Evolutionary conservation across 2,888 invertebrate genomes (phyloP).

Genomic region (Mayetiola destructor): DNA sequence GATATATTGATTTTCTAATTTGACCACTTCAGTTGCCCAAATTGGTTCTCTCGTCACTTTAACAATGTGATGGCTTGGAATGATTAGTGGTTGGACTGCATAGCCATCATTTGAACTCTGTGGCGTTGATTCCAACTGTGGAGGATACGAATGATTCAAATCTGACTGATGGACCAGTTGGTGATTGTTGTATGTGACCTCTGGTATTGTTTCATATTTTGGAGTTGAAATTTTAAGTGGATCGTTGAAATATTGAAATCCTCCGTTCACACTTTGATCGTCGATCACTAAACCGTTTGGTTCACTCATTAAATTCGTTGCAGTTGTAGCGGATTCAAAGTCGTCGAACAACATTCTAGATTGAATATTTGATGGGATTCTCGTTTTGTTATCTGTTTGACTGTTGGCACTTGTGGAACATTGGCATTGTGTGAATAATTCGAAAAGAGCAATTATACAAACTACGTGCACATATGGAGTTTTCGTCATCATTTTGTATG

Average conservation of each 20-base stretch:
- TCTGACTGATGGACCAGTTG: not conserved
- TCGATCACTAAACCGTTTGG: not conserved
- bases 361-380: not conserved
- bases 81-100: not conserved
- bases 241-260: not conserved
- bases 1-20: constrained; percentile 2
- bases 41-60: not conserved
- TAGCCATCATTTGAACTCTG: not conserved
- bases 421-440: constrained; percentile 6
- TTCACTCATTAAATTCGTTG: not conserved
- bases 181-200: not conserved
- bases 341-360: not conserved
- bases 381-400: not conserved
- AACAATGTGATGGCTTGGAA: not conserved
- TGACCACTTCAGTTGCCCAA: not conserved
- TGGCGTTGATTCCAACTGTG: not conserved
- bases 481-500: not conserved
- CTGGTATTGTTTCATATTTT: not conserved
- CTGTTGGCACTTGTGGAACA: constrained; percentile 10
- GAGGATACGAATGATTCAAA: not conserved
- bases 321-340: not conserved
- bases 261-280: not conserved
- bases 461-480: not conserved
- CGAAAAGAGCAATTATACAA: not conserved
- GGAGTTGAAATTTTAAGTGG: not conserved